phyloP scores from a whole-genome alignment of 1,140 invertebrate genomes.

The Drosophila tristis region DNA sequence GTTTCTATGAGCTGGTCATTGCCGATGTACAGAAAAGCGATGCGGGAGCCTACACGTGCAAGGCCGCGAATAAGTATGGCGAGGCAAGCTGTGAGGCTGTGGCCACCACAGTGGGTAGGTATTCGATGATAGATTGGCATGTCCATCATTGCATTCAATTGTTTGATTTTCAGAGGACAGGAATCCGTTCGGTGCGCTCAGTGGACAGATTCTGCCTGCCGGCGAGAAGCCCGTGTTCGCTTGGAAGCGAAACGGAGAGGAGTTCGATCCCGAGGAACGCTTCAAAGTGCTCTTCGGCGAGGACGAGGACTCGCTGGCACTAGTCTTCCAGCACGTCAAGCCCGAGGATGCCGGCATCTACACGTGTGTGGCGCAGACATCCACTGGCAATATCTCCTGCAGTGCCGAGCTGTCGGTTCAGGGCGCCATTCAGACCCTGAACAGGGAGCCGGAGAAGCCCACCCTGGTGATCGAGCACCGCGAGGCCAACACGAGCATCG shows the following conservation, averaged over 20 bases:
- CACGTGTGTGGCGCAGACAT: conserved; percentile 97
- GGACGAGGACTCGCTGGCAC: conserved; percentile 95
- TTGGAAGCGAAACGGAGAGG: conserved; percentile 95
- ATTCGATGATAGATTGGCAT: background rate
- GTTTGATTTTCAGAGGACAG: conserved; percentile 88
- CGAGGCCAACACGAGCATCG: conserved; percentile 90
- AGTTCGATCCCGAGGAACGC: conserved; percentile 95
- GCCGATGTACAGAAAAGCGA: conserved; percentile 91
- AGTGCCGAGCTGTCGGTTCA: conserved; percentile 96
- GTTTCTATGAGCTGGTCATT: conserved; percentile 96
- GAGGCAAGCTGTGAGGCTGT: conserved; percentile 90
- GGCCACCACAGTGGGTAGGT: conserved; percentile 91
- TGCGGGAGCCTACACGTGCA: conserved; percentile 94
- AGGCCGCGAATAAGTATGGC: conserved; percentile 93
- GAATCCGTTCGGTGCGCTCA: conserved; percentile 90
- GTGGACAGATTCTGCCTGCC: conserved; percentile 88
- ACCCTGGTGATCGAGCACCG: conserved; percentile 90
- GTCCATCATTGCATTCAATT: background rate
- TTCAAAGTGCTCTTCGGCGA: conserved; percentile 97
- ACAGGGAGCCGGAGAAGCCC: conserved; percentile 93
- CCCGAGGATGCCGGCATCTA: conserved; percentile 97
- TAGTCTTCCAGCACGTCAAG: conserved; percentile 97
- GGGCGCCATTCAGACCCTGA: conserved; percentile 91
- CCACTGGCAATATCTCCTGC: conserved; percentile 95
- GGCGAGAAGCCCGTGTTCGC: conserved; percentile 93